Conservation (phyloP, 2,888 invertebrate species). For the Athrips mouffetella region DNA sequence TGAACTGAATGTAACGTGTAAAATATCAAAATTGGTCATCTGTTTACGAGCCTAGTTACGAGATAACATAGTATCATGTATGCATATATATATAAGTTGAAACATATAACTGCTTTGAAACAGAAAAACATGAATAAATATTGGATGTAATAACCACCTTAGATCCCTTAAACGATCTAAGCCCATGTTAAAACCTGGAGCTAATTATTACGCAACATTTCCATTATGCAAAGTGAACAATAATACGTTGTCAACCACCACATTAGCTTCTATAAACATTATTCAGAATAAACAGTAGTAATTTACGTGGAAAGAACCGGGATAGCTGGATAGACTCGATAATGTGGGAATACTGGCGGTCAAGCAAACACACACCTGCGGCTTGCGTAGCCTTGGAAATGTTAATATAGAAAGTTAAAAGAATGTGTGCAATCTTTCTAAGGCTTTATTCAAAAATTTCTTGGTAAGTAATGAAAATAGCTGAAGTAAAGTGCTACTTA, state of each 20-base stretch:
- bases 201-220: conserved; percentile 5
- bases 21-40: too few relatives aligned
- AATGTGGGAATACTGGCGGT: conserved; percentile 33
- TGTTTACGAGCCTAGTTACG: too few relatives aligned
- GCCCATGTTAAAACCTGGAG: background rate
- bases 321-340: conserved; percentile 19
- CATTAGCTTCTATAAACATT: conserved; percentile 2
- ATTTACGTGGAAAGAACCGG: background rate
- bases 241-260: conserved; percentile 10
- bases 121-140: too few relatives aligned
- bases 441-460: background rate
- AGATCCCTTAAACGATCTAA: background rate
- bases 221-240: conserved; percentile 18
- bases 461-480: too few relatives aligned
- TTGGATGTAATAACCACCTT: too few relatives aligned
- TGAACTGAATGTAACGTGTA: too few relatives aligned
- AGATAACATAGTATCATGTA: too few relatives aligned
- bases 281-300: conserved; percentile 10
- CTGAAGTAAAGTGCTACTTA: too few relatives aligned
- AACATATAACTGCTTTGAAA: too few relatives aligned
- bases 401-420: background rate
- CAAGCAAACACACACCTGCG: conserved; percentile 33
- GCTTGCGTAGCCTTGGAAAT: conserved; percentile 28
- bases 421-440: background rate
- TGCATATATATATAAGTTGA: too few relatives aligned